phyloP scores from a whole-genome alignment of 2,113 vertebrate genomes.

The Egretta garzetta region DNA sequence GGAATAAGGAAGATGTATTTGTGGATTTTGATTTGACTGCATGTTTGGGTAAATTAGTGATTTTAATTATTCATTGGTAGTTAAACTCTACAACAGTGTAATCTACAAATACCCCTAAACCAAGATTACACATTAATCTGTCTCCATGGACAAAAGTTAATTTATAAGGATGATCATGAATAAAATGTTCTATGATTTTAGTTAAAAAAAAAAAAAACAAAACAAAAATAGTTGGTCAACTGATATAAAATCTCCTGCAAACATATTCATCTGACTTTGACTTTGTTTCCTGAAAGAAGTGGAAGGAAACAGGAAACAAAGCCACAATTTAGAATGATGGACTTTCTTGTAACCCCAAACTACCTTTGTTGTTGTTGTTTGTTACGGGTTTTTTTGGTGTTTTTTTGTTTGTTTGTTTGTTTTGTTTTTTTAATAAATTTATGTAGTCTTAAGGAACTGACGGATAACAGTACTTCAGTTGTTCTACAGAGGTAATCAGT shows the following conservation, averaged over 20 bases:
- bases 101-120: background rate
- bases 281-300: background rate
- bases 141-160: background rate
- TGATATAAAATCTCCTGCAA: background rate
- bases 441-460: background rate
- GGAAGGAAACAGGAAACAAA: background rate
- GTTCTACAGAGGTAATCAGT: background rate
- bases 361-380: background rate
- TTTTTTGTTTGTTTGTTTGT: no score
- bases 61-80: background rate
- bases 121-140: background rate
- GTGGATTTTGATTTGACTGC: background rate
- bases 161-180: background rate
- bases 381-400: rapidly evolving
- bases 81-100: background rate
- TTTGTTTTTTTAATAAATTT: background rate
- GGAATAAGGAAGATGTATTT: background rate
- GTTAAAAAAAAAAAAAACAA: background rate
- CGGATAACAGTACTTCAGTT: background rate
- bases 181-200: background rate
- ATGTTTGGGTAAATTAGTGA: background rate
- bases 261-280: background rate
- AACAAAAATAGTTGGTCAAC: background rate
- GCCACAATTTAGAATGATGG: background rate
- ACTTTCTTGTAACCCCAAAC: background rate